phyloP scores from a whole-genome alignment of 2,797 vertebrate species.

The Darevskia nairensis region DNA sequence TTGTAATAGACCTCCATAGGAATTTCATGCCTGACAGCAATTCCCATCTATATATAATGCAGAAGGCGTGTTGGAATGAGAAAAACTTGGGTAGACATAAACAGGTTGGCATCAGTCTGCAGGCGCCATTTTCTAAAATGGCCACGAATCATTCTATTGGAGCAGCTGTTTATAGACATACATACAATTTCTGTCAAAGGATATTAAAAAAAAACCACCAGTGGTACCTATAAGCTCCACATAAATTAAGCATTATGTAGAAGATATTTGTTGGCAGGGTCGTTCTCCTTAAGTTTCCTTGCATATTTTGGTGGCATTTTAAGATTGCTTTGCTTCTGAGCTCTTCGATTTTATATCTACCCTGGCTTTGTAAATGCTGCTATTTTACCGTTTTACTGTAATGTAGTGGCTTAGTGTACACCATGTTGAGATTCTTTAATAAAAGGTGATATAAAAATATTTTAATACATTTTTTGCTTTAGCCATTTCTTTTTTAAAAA shows the following conservation, averaged over 20 bases:
- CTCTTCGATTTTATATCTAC: too few relatives aligned
- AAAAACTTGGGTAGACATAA: background rate
- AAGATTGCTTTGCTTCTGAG: too few relatives aligned
- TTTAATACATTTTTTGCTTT: background rate
- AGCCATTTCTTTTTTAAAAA: too few relatives aligned
- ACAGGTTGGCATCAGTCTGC: background rate
- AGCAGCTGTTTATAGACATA: background rate
- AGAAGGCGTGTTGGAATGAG: background rate
- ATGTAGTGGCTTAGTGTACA: too few relatives aligned
- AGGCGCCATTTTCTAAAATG: background rate
- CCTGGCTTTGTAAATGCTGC: too few relatives aligned
- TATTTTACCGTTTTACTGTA: too few relatives aligned
- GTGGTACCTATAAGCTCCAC: background rate
- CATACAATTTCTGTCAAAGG: background rate
- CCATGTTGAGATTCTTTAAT: too few relatives aligned
- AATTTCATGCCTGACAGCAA: background rate
- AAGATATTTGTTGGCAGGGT: background rate
- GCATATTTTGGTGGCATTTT: too few relatives aligned
- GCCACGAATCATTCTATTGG: background rate
- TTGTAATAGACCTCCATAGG: background rate
- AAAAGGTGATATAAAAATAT: too few relatives aligned
- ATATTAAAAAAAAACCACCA: background rate
- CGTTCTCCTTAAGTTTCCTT: background rate
- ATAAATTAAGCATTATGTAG: background rate
- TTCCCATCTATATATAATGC: background rate